Base-by-base conservation (phyloP, 2,888 invertebrate species). In the Nesidiocoris tenuis region DNA sequence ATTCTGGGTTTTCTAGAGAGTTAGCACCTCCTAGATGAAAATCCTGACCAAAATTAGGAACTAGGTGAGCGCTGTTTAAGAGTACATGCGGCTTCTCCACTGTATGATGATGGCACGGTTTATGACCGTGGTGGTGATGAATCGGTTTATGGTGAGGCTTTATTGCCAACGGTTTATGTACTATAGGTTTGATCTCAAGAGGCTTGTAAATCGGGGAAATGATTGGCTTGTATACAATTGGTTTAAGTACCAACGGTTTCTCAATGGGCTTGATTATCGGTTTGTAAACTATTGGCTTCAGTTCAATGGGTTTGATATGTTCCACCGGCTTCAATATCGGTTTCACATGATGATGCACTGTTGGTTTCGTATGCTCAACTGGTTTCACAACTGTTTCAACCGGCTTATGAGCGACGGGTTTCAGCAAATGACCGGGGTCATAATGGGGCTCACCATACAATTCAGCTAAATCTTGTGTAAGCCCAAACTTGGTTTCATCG, bases 201-300 rank as follows among this genome's bases (percentile, higher is more conserved):
- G 59, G 59, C 59, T 59, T 59, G 59, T 59, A n/a, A 59, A 59
- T 59, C 59, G 59, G 59, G 3, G n/a, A 3, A n/a, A 59, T 59
- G 19, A 59, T 19, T 59, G 59, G 59, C n/a, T 59, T 59, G n/a
- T 59, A 59, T n/a, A 59, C 59, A n/a, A 59, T 59, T 59, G 59
- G 59, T 16, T 59, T 59, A 5, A 59, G 19, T 5, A 59, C 59
- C 17, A 59, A n/a, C 3, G 59, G 59, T n/a, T 59, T 59, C 5
- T 18, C 17, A 18, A 59, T 19, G 19, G 59, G 59, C 19, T 59
- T 59, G n/a, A 59, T 59, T 19, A 59, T n/a, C 5, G 59, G 59
- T 19, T 59, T 59, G 5, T 18, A 19, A 5, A 59, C n/a, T 3
- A 59, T 19, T 3, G 59, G 59, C n/a, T 59, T 59, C 59, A 59